Base-by-base conservation (phyloP, 1,140 invertebrate species). In the Ceratitis capitata region DNA sequence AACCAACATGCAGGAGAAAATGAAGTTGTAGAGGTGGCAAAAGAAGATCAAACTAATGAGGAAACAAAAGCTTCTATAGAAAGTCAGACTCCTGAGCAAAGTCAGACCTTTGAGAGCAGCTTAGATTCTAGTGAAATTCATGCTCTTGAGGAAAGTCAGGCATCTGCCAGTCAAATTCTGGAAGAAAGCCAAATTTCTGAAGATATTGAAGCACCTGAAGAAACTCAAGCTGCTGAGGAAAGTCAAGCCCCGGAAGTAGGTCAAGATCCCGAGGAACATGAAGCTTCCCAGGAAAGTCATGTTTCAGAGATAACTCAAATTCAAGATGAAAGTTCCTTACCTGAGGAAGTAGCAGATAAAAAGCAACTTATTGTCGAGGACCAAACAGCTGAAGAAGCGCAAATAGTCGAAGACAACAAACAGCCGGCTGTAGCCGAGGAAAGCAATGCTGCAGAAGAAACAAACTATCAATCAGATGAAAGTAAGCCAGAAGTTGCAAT, bases 251-350 rank as follows among this genome's bases (percentile, higher is more conserved):
- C 23, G 9, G 74, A 85, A 51, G 53, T 83, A 61, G 12, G 23
- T 35, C 2, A 82, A 42, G 12, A 45, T 5, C 5, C 9, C 23
- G 88, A 87, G 64, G 9, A 85, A 47, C 86, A 78, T 23, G 86
- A 86, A 14, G 82, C 56, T 32, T 82, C n/a, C n/a, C n/a, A n/a
- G n/a, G n/a, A n/a, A n/a, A n/a, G n/a, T n/a, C n/a, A n/a, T n/a
- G n/a, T n/a, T n/a, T n/a, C n/a, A n/a, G n/a, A n/a, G n/a, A n/a
- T n/a, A n/a, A n/a, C n/a, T n/a, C n/a, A n/a, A n/a, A n/a, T n/a
- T n/a, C n/a, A n/a, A n/a, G n/a, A n/a, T n/a, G n/a, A n/a, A n/a
- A n/a, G n/a, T n/a, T n/a, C n/a, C n/a, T n/a, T n/a, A n/a, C n/a
- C n/a, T n/a, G n/a, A n/a, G n/a, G n/a, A n/a, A n/a, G n/a, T n/a